Conservation (phyloP, 1,140 invertebrate genomes). For the Pogonomyrmex californicus region DNA sequence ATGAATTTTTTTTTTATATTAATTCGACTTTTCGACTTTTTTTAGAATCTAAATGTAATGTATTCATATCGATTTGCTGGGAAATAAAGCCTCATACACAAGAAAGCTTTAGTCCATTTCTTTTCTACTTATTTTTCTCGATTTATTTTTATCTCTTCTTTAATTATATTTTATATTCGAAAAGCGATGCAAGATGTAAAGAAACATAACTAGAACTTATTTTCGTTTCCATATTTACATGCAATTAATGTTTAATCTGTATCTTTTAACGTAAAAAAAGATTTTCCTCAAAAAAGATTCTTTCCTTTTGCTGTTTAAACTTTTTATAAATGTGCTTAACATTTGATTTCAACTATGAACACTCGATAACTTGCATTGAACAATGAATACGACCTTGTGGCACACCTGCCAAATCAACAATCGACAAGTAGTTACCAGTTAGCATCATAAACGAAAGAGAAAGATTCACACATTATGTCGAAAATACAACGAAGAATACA, state of each 20-base stretch:
- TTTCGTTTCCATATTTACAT: neutral
- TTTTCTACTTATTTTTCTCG: neutral
- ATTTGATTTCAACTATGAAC: neutral
- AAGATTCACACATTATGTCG: neutral
- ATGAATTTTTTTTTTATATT: slow-evolving; percentile 12
- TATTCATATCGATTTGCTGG: neutral
- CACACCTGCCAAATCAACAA: neutral
- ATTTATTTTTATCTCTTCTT: neutral
- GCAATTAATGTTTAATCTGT: neutral
- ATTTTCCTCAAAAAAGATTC: neutral
- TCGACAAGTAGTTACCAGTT: neutral
- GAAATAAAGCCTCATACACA: neutral
- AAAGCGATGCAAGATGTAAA: neutral
- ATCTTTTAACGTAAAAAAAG: neutral
- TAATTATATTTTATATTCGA: neutral
- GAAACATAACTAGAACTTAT: neutral
- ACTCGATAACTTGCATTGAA: neutral
- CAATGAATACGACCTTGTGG: neutral
- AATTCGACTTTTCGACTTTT: neutral
- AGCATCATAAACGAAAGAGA: neutral
- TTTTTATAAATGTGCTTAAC: neutral
- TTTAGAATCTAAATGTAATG: neutral
- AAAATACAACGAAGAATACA: neutral
- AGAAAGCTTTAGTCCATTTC: neutral
- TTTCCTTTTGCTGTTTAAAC: neutral